These are phyloP conservation scores for Pocota personata DNA, from an alignment of 2,888 invertebrate genomes.

Conservation along the genomic window DNA sequence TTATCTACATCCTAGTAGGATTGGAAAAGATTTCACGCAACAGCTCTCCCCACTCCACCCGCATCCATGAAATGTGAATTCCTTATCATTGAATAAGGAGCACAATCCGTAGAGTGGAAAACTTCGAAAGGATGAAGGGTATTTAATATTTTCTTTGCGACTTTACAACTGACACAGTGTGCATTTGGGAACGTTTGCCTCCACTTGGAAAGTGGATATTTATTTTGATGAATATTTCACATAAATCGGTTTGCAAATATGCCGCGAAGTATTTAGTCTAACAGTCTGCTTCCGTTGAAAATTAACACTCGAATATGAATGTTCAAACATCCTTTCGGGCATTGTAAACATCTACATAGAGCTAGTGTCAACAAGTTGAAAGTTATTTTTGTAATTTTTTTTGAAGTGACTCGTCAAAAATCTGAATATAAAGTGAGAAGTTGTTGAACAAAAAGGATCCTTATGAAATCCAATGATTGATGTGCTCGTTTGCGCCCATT, in stretches of 20 bases:
- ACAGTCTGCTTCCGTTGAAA: not conserved
- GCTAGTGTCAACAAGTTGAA: too few relatives aligned
- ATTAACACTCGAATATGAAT: not conserved
- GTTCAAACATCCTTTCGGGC: not conserved
- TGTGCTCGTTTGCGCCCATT: not conserved
- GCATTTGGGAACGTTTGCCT: not conserved
- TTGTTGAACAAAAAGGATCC: not conserved
- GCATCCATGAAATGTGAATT: not conserved
- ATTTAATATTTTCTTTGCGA: constrained; percentile 48
- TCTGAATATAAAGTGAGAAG: too few relatives aligned
- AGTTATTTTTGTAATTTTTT: not conserved
- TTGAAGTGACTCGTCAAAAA: too few relatives aligned
- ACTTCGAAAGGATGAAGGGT: constrained; percentile 18
- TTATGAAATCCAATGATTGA: not conserved
- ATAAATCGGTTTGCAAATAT: not conserved
- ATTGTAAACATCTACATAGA: not conserved
- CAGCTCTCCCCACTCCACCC: not conserved
- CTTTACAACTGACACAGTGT: constrained; percentile 1
- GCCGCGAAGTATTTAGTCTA: not conserved
- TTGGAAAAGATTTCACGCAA: constrained; percentile 47
- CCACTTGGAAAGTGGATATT: not conserved
- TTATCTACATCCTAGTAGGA: constrained; percentile 44
- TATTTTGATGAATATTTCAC: not conserved
- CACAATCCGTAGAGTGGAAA: constrained; percentile 33
- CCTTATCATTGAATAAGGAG: constrained; percentile 36